Evolutionary conservation across 2,113 vertebrate species (phyloP).

Genomic region (Laterallus jamaicensis): DNA sequence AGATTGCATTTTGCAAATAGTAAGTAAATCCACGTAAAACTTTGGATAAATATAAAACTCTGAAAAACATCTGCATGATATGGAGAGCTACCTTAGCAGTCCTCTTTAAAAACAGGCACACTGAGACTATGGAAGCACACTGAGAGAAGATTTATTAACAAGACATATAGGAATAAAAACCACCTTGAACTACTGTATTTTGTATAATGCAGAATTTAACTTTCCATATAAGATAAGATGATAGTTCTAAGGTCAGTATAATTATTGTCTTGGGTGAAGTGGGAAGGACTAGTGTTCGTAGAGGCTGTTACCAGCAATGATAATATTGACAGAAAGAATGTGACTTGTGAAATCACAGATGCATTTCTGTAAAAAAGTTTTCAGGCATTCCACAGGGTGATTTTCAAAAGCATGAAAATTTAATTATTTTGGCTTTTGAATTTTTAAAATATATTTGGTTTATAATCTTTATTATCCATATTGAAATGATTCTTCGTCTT

Average conservation of each 20-base stretch:
- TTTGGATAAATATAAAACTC: neutral
- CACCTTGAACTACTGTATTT: neutral
- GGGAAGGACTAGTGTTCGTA: neutral
- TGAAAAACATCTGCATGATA: neutral
- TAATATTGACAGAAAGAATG: neutral
- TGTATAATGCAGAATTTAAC: neutral
- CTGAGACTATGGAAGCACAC: neutral
- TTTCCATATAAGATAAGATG: neutral
- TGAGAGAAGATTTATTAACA: neutral
- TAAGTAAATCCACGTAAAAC: neutral
- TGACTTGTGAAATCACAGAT: neutral
- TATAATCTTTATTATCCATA: neutral
- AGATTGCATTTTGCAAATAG: neutral
- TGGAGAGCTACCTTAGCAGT: neutral
- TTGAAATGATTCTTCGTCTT: neutral
- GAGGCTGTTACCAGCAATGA: neutral
- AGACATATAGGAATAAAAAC: neutral
- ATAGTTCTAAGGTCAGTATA: neutral
- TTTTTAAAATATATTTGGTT: neutral
- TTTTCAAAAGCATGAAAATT: neutral
- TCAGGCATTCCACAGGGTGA: accelerated
- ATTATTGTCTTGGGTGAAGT: neutral
- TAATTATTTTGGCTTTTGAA: neutral
- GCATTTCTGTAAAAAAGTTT: too few species aligned
- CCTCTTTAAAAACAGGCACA: neutral